phyloP scores from a whole-genome alignment of 2,113 vertebrate genomes.

The Mugil cephalus region DNA sequence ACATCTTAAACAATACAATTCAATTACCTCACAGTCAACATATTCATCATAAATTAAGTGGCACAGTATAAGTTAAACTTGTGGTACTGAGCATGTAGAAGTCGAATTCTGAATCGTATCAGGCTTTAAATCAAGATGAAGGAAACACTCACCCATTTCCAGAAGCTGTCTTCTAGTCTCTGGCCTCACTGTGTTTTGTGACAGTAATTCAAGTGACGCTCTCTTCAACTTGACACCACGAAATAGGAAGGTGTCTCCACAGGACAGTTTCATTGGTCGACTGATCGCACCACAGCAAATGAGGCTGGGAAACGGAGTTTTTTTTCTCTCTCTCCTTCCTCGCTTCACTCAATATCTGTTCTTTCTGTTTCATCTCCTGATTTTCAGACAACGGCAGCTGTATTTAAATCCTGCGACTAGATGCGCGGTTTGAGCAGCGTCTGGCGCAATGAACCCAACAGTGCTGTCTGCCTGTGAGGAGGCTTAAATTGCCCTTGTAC shows the following conservation, averaged over 20 bases:
- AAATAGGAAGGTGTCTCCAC: conserved; percentile 72
- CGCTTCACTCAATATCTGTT: neutral
- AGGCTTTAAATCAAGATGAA: neutral
- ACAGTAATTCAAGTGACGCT: conserved; percentile 53
- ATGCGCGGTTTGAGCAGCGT: too few relatives aligned
- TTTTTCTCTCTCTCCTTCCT: conserved; percentile 17
- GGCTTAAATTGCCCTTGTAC: neutral
- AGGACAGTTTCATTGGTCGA: conserved; percentile 73
- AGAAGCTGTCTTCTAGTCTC: conserved; percentile 50
- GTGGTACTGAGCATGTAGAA: neutral
- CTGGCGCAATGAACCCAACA: neutral
- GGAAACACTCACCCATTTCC: conserved; percentile 76
- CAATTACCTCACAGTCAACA: neutral
- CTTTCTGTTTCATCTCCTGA: conserved; percentile 22
- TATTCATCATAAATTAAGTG: neutral
- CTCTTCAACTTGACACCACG: conserved; percentile 65
- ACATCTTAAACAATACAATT: neutral
- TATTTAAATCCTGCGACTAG: neutral
- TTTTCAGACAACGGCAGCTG: conserved; percentile 7
- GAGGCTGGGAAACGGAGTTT: conserved; percentile 61
- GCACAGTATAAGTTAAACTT: neutral
- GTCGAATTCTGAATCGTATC: neutral
- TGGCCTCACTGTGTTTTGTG: conserved; percentile 40
- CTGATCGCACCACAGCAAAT: conserved; percentile 40
- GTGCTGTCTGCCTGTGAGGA: neutral